Evolutionary conservation across 2,888 invertebrate species (phyloP).

Genomic region (Agrochola circellaris): DNA sequence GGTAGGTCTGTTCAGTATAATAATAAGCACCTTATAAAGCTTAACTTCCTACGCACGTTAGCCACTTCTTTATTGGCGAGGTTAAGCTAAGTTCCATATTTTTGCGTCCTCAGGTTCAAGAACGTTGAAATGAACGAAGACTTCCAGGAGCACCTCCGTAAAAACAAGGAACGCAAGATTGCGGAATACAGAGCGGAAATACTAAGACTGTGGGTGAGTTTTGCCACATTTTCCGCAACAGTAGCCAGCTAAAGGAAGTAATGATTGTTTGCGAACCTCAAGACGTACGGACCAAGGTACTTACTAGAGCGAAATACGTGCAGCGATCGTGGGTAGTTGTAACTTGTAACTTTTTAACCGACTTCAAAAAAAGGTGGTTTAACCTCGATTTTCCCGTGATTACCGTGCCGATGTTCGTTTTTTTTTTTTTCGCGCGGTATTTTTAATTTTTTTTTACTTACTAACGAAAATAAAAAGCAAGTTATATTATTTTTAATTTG

Average conservation of each 20-base stretch:
- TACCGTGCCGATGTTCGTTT: background rate
- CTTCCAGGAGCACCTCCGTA: conserved; percentile 80
- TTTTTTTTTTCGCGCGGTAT: no score
- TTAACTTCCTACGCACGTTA: no score
- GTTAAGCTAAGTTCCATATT: background rate
- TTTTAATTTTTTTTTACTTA: no score
- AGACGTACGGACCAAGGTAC: no score
- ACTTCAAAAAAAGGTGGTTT: background rate
- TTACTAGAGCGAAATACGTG: background rate
- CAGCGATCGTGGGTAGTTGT: background rate
- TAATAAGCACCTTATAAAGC: no score
- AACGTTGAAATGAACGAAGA: conserved; percentile 86
- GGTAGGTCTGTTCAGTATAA: no score
- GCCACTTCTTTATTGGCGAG: background rate
- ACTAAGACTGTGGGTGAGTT: conserved; percentile 86
- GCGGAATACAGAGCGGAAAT: conserved; percentile 85
- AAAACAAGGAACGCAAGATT: conserved; percentile 82
- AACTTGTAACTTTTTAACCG: background rate
- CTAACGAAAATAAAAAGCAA: no score
- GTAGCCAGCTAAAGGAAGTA: background rate
- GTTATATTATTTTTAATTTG: no score
- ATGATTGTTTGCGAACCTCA: background rate
- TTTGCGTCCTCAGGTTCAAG: conserved; percentile 83
- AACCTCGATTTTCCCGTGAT: background rate
- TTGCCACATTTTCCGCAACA: background rate